A percentile compares a stretch with the other conserved stretches of the same genome.
phyloP scores from a whole-genome alignment of 2,888 invertebrate genomes.

The Aelia acuminata region DNA sequence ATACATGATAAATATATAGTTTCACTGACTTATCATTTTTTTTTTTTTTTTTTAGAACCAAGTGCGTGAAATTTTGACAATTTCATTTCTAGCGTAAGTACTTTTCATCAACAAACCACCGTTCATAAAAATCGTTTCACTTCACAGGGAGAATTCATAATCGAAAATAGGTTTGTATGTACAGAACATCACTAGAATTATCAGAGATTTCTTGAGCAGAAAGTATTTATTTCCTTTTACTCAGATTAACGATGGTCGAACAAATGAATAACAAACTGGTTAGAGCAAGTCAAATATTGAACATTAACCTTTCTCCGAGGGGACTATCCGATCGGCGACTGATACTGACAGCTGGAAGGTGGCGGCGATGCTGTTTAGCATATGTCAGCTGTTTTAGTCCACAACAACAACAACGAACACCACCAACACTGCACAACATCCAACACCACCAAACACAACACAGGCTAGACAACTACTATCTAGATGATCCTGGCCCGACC shows the following conservation, averaged over 20 bases:
- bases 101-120: too few species aligned
- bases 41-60: too few species aligned
- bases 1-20: too few species aligned
- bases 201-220: not conserved
- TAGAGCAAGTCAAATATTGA: not conserved
- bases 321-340: constrained; percentile 60
- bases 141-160: not conserved
- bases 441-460: constrained; percentile 23
- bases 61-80: too few species aligned
- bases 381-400: constrained; percentile 26
- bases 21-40: too few species aligned
- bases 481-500: constrained; percentile 53
- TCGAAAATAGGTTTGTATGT: not conserved
- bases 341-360: constrained; percentile 59
- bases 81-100: too few species aligned
- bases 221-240: not conserved
- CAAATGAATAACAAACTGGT: not conserved
- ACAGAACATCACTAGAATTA: not conserved
- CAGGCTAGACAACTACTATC: constrained; percentile 43
- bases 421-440: constrained; percentile 11
- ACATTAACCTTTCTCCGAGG: constrained; percentile 37
- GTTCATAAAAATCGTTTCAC: not conserved
- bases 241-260: not conserved
- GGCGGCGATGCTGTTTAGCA: constrained; percentile 59
- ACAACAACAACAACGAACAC: not conserved